A percentile compares a stretch with the other conserved stretches of the same genome.
Conservation (phyloP, 2,113 vertebrate genomes). For the Mesoclemmys tuberculata region DNA sequence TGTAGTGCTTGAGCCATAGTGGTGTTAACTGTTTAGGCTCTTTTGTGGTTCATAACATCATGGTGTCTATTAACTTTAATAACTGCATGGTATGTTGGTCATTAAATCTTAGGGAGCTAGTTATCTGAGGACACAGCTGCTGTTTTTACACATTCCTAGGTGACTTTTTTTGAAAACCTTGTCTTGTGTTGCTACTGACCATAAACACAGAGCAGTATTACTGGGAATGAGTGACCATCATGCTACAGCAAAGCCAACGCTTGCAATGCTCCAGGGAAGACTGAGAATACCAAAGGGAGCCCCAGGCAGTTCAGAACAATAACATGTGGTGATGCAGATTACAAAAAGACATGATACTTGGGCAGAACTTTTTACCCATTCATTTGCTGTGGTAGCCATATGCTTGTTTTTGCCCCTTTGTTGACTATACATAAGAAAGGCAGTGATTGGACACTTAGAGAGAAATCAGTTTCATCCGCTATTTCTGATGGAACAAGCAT, state of each 20-base stretch:
- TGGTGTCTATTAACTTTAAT: background rate
- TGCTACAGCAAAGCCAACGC: constrained; percentile 3
- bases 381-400: background rate
- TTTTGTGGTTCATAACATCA: background rate
- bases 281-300: background rate
- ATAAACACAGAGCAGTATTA: background rate
- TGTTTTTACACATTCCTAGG: background rate
- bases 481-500: background rate
- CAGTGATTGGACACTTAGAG: background rate
- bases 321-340: background rate
- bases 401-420: background rate
- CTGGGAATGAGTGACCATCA: background rate
- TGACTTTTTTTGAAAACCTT: background rate
- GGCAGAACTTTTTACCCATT: background rate
- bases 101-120: background rate
- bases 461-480: background rate
- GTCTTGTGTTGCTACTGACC: background rate
- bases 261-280: background rate
- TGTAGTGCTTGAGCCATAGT: background rate
- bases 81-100: background rate
- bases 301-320: background rate
- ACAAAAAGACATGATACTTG: background rate
- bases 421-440: background rate
- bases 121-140: constrained; percentile 66
- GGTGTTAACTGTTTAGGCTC: background rate